Evolutionary conservation across 2,797 vertebrate species (phyloP), one percentile per base, ranked within the genome.

Genomic region (Florisuga fusca): DNA sequence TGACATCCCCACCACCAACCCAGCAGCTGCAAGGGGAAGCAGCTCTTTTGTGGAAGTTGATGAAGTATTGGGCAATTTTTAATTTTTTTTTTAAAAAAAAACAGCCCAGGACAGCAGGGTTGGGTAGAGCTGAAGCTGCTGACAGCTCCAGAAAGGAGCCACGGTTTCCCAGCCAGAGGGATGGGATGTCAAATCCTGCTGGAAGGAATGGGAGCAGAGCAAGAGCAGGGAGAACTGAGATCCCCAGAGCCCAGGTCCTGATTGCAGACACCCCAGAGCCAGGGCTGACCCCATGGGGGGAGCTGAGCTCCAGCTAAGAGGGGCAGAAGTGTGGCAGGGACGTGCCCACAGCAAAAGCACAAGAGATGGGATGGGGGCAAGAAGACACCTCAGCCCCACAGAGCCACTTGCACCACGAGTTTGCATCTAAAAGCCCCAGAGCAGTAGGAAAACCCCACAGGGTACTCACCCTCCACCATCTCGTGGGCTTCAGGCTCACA

Each of bases 401-500:
- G 3, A 29, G 19, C 3, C 38, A 1, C n/a, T 34, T 2, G 11
- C 15, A 9, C 6, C 7, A 10, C 1, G 2, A 10, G 25, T 48
- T 17, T 16, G 7, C n/a, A 3, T 15, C 16, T 4, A 23, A 38
- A 51, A 25, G 2, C 29, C 6, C 0, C 57, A 4, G 22, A 21
- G 1, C 0, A 0, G 7, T 1, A 7, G 0, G 5, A 64, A 73
- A 53, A 2, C 78, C 38, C 71, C 45, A 4, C 38, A 8, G 16
- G 21, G 10, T 25, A 46, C 76, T 93, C 83, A 81, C 84, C 50
- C 63, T 67, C 53, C 31, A 4, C 1, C 1, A 4, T 1, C 46
- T 33, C 89, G 12, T 0, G 22, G 74, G 27, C 29, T 43, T 55
- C 59, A 74, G 43, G 10, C 53, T n/a, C 67, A 5, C 54, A 7